These are phyloP conservation scores for Tetrao urogallus DNA, from an alignment of 2,113 vertebrate genomes.

Conservation along the genomic window DNA sequence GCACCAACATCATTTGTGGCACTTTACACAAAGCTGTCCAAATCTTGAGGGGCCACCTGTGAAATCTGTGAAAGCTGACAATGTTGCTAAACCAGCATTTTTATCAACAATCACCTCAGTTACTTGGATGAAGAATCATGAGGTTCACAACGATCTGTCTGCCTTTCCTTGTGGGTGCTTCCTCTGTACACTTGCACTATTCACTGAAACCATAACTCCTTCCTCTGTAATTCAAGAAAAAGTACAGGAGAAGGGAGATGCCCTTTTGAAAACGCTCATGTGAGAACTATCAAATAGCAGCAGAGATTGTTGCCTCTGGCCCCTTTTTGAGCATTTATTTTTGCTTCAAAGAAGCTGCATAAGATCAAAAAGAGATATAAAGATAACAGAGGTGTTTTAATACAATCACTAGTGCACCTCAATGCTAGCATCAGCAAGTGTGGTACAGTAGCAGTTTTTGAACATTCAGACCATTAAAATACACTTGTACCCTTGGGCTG, in stretches of 20 bases:
- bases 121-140: neutral
- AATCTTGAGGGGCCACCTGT: neutral
- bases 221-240: neutral
- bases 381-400: neutral
- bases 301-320: neutral
- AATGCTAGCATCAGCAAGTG: neutral
- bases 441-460: neutral
- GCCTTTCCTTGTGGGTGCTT: neutral
- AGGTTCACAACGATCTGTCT: neutral
- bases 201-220: neutral
- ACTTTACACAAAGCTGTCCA: neutral
- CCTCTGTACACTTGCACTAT: neutral
- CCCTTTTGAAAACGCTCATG: neutral
- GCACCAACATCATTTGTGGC: neutral
- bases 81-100: neutral
- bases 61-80: neutral
- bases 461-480: neutral
- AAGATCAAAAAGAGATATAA: neutral
- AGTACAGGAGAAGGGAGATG: neutral
- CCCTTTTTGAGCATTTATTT: neutral
- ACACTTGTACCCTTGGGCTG: neutral
- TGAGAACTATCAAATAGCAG: neutral
- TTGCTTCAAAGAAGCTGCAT: neutral
- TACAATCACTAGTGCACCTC: neutral
- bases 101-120: neutral